A percentile compares a stretch with the other conserved stretches of the same genome.
Evolutionary conservation across 37 sponge, comb jelly and placozoan genomes (phyloP).

Genomic region (Spongilla lacustris): DNA sequence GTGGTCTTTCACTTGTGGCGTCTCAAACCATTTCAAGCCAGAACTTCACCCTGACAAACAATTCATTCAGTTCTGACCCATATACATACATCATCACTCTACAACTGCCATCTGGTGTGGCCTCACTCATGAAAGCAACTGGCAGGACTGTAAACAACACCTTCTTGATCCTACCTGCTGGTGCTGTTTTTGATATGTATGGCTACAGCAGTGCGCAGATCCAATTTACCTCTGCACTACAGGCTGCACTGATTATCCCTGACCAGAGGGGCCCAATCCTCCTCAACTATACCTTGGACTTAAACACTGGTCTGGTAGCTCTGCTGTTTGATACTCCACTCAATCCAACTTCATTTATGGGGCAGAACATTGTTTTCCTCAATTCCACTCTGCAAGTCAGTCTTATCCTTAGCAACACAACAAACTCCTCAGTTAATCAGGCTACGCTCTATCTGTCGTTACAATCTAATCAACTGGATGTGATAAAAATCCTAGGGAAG

Average conservation of each 20-base stretch:
- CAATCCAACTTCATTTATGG: background rate
- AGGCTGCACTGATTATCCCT: constrained; percentile 53
- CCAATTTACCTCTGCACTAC: constrained; percentile 46
- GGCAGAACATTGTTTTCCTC: background rate
- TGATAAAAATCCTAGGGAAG: background rate
- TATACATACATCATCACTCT: background rate
- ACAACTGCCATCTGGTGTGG: background rate
- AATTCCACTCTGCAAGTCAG: background rate
- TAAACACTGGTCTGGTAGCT: constrained; percentile 57
- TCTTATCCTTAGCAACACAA: background rate
- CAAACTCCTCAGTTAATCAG: background rate
- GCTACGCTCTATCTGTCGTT: background rate
- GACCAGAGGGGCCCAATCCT: constrained; percentile 69
- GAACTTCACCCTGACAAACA: background rate
- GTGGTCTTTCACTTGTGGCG: constrained; percentile 50
- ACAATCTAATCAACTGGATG: background rate
- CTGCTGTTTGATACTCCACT: constrained; percentile 55
- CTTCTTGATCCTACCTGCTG: constrained; percentile 58
- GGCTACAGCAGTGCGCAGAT: constrained; percentile 38
- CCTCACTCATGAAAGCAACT: background rate
- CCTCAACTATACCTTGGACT: constrained; percentile 71
- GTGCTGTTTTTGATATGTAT: constrained; percentile 60
- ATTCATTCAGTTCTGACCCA: background rate
- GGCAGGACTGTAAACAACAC: constrained; percentile 68
- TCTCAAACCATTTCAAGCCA: background rate